phyloP scores from a whole-genome alignment of 2,797 vertebrate species.

The Premnoplex brunnescens region DNA sequence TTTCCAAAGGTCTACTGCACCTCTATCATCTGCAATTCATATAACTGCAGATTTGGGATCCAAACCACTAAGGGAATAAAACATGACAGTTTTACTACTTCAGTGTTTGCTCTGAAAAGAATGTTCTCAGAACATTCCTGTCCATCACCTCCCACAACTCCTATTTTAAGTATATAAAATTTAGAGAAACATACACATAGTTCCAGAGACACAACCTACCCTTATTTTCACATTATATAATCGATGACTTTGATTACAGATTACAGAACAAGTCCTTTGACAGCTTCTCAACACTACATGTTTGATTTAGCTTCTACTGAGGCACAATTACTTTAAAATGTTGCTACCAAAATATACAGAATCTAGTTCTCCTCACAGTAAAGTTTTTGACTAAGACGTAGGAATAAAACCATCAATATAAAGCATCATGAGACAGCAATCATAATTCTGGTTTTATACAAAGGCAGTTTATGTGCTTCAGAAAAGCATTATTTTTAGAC shows the following conservation, averaged over 20 bases:
- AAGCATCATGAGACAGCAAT: background rate
- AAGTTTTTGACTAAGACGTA: background rate
- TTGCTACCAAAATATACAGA: background rate
- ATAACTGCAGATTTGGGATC: background rate
- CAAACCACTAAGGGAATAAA: background rate
- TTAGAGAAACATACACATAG: background rate
- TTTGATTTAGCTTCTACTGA: background rate
- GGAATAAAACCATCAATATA: background rate
- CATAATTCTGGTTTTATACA: background rate
- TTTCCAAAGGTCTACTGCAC: background rate
- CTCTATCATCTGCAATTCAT: background rate
- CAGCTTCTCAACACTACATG: background rate
- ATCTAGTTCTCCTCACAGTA: background rate
- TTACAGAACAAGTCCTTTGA: background rate
- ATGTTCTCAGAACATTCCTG: background rate
- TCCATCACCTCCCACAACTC: background rate
- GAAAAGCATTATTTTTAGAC: background rate
- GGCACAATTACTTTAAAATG: background rate
- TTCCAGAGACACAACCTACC: background rate
- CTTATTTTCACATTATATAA: background rate
- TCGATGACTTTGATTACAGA: background rate
- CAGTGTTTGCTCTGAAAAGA: background rate
- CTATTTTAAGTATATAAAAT: background rate
- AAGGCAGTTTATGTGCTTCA: background rate
- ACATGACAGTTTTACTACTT: background rate